Conservation (phyloP, 2,797 vertebrate species). For the Nothura maculosa region DNA sequence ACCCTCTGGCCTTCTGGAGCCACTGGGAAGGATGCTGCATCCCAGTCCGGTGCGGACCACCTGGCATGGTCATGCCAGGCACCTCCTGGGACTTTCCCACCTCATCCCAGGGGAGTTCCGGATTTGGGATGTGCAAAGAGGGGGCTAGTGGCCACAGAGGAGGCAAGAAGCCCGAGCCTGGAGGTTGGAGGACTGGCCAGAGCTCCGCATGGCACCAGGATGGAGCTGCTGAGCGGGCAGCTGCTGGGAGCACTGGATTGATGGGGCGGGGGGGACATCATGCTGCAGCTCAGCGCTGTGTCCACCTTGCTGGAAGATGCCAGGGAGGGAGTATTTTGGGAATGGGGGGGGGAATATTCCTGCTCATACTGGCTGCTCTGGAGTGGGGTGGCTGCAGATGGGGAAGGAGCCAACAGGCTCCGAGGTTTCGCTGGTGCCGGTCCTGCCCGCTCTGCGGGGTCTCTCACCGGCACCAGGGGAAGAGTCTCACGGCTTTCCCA, state of each 20-base stretch:
- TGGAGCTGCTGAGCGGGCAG: not conserved
- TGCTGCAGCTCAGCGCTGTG: fast-evolving
- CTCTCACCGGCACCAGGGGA: not conserved
- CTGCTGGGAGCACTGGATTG: too few species aligned
- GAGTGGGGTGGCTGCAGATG: not conserved
- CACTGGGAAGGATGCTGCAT: too few species aligned
- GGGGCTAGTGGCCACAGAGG: not conserved
- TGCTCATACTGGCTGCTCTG: not conserved
- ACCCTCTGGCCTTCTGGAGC: too few species aligned
- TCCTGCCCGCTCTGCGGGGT: not conserved
- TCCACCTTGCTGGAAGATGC: not conserved
- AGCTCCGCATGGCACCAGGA: not conserved
- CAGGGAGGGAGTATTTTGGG: too few species aligned
- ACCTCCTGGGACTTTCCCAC: too few species aligned
- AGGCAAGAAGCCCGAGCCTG: not conserved
- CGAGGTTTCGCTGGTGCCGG: not conserved
- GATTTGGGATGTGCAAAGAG: not conserved
- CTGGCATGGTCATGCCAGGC: too few species aligned
- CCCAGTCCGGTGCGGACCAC: too few species aligned
- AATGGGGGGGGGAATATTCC: not conserved
- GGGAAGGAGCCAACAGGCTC: fast-evolving
- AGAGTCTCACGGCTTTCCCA: not conserved
- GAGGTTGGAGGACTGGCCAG: not conserved
- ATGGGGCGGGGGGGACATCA: not conserved
- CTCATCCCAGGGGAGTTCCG: too few species aligned